Evolutionary conservation across 2,113 vertebrate genomes (phyloP), one percentile per base, ranked within the genome.

Genomic region (Acinonyx jubatus): DNA sequence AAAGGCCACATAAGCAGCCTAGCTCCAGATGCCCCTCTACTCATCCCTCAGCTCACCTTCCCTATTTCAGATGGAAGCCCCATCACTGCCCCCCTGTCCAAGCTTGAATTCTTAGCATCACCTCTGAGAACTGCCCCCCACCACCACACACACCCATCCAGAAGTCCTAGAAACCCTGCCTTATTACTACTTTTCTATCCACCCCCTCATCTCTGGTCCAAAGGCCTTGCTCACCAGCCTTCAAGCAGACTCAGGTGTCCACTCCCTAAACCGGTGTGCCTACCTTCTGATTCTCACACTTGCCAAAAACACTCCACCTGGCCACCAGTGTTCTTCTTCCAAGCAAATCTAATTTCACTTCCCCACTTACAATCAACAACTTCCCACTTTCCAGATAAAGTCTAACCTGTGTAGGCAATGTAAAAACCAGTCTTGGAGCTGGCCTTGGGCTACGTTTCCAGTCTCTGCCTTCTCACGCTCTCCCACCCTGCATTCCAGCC

Each of bases 401-500:
- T 48, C 63, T 87, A 61, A 80, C 31, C 78, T 78, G 23, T 57
- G 80, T 16, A 81, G 48, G 65, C 12, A 52, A 7, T 0, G 29
- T 73, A 78, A 21, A 76, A 85, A 73, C 63, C 86, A 29, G 41
- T 92, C 38, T 76, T 55, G 5, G 11, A 78, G 45, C 69, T 89
- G 38, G 15, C 57, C 94, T 38, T 69, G 36, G 23, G 66, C 65
- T 65, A 45, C 45, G 33, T 92, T 95, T 89, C 69, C 41, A 84
- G n/a, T 65, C 23, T 71, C 84, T 31, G 15, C 29, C 68, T 84
- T 65, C 63, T 74, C 3, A 14, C 5, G 50, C 73, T 93, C 81
- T 95, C 31, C 57, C 63, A 50, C 38, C 15, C 73, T 23, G 89
- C 89, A 79, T 93, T 96, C 91, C 85, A 94, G 29, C 36, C 69